Percentiles rank a stretch among this genome's conserved stretches.
Evolutionary conservation across 2,113 vertebrate species (phyloP).

Genomic region (Grammomys surdaster): DNA sequence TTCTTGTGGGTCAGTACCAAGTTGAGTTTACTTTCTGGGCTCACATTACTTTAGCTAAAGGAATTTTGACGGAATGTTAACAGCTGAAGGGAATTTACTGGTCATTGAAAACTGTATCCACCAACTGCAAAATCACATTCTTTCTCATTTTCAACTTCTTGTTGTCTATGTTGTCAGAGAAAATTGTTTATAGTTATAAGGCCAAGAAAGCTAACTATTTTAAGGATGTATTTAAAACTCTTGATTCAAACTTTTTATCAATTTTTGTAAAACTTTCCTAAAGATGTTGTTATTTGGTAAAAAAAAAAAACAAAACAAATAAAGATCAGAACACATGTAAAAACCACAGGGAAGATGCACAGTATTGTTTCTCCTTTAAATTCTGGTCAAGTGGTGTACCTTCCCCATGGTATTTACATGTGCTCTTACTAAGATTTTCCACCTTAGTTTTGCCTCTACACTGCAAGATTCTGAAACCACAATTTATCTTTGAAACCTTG

Average conservation of each 20-base stretch:
- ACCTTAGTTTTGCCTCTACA: background rate
- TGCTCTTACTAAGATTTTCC: background rate
- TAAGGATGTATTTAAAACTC: slow-evolving; percentile 34
- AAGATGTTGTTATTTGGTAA: slow-evolving; percentile 45
- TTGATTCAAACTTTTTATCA: slow-evolving; percentile 23
- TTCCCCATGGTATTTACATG: too few relatives aligned
- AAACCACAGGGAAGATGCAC: background rate
- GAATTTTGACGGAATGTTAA: background rate
- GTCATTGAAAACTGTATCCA: background rate
- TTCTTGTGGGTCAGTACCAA: background rate
- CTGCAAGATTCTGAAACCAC: background rate
- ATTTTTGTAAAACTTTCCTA: slow-evolving; percentile 35
- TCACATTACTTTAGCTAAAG: background rate
- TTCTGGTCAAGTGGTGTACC: too few relatives aligned
- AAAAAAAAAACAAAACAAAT: background rate
- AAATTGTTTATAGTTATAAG: background rate
- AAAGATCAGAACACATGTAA: background rate
- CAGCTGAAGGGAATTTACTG: background rate
- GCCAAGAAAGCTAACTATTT: slow-evolving; percentile 32
- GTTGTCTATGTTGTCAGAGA: background rate
- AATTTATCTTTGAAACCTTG: background rate
- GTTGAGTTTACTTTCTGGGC: background rate
- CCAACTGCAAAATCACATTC: background rate
- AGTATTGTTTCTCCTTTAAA: too few relatives aligned
- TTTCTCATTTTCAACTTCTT: background rate